Evolutionary conservation across 2,113 vertebrate genomes (phyloP).

Genomic region (Leptocoma aspasia): DNA sequence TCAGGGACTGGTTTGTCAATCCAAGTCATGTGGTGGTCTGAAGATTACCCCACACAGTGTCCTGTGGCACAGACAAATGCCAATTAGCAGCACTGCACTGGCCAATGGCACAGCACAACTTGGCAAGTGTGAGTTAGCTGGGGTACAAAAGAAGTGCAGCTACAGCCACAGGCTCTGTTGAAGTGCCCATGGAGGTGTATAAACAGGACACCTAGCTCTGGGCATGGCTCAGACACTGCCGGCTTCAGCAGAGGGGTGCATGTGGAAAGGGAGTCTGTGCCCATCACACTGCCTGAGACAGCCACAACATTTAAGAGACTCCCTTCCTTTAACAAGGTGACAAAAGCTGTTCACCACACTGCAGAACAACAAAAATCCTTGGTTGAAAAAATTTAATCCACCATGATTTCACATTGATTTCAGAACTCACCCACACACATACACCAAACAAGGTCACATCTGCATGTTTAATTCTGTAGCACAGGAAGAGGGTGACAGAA

Average conservation of each 20-base stretch:
- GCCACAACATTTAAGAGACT: not conserved
- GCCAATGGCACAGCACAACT: not conserved
- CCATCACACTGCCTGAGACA: not conserved
- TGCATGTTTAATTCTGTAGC: not conserved
- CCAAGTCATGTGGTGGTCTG: not conserved
- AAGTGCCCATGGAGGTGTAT: not conserved
- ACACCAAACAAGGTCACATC: not conserved
- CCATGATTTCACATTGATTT: not conserved
- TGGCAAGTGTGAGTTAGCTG: not conserved
- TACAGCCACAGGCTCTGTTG: not conserved
- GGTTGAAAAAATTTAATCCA: not conserved
- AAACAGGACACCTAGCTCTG: not conserved
- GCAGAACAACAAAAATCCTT: not conserved
- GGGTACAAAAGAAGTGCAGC: not conserved
- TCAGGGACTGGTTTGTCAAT: not conserved
- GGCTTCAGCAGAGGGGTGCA: accelerated
- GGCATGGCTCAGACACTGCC: not conserved
- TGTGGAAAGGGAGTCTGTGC: not conserved
- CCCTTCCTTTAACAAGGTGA: not conserved
- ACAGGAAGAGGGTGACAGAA: accelerated
- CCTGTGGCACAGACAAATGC: not conserved
- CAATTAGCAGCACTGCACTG: not conserved
- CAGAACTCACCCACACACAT: not conserved
- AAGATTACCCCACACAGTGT: not conserved
- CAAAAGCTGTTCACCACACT: not conserved